Conservation (phyloP, 2,888 invertebrate species). For the Artemia sinica region DNA sequence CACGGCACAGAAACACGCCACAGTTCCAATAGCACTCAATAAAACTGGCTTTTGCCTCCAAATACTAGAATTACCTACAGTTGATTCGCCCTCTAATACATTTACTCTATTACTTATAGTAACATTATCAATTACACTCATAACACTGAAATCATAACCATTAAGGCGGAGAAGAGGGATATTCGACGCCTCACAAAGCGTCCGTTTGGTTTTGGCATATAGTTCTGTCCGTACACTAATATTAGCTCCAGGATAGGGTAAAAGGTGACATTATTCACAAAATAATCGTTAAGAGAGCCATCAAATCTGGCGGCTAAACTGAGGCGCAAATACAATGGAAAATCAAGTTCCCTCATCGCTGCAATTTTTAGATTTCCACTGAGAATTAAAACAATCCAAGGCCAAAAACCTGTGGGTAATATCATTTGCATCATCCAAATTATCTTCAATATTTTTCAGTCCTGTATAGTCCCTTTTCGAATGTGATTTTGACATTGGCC, state of each 20-base stretch:
- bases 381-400: constrained; percentile 19
- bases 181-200: not conserved
- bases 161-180: not conserved
- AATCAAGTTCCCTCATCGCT: constrained; percentile 16
- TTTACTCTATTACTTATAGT: not conserved
- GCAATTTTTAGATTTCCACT: constrained; percentile 18
- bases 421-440: not conserved
- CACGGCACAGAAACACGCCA: not conserved
- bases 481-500: no score
- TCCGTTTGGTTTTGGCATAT: not conserved
- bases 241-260: not conserved
- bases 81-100: not conserved
- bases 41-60: not conserved
- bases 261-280: not conserved
- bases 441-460: not conserved
- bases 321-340: constrained; percentile 19
- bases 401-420: constrained; percentile 13
- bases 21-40: constrained; percentile 5
- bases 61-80: not conserved
- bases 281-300: constrained; percentile 6
- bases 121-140: not conserved
- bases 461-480: no score
- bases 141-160: not conserved
- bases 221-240: not conserved
- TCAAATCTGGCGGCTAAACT: constrained; percentile 20